These are phyloP conservation scores for Sebastes kiyomatsui DNA, from an alignment of 2,797 vertebrate species.

Conservation along the genomic window DNA sequence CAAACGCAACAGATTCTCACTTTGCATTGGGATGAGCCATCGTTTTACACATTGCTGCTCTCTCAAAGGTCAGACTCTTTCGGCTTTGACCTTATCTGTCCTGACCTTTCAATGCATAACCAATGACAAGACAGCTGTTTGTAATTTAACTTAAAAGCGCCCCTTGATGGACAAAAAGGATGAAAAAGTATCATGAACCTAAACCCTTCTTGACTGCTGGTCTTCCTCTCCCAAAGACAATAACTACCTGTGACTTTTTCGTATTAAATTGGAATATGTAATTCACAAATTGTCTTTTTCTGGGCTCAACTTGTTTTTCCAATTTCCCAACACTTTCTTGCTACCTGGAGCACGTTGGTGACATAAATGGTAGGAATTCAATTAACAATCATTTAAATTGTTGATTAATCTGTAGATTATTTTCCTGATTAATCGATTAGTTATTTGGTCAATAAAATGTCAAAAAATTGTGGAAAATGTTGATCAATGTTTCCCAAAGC, in stretches of 20 bases:
- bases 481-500: too few species aligned
- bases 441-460: too few species aligned
- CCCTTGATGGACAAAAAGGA: rapidly evolving
- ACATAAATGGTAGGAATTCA: background rate
- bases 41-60: background rate
- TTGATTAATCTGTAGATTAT: too few species aligned
- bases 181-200: rapidly evolving
- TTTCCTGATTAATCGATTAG: too few species aligned
- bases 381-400: too few species aligned
- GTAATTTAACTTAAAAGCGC: background rate
- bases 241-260: background rate
- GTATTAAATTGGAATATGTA: background rate
- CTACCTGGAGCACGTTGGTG: background rate
- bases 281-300: background rate
- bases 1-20: background rate
- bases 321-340: background rate
- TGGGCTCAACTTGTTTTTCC: background rate
- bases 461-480: too few species aligned
- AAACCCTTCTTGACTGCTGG: background rate
- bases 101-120: background rate
- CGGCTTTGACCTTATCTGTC: background rate
- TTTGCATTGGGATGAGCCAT: background rate
- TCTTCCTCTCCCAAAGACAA: background rate
- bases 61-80: background rate
- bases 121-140: too few species aligned